These are phyloP conservation scores for Zoanthus solanderi DNA, from an alignment of 92 coral and sea anemone species.

Conservation along the genomic window DNA sequence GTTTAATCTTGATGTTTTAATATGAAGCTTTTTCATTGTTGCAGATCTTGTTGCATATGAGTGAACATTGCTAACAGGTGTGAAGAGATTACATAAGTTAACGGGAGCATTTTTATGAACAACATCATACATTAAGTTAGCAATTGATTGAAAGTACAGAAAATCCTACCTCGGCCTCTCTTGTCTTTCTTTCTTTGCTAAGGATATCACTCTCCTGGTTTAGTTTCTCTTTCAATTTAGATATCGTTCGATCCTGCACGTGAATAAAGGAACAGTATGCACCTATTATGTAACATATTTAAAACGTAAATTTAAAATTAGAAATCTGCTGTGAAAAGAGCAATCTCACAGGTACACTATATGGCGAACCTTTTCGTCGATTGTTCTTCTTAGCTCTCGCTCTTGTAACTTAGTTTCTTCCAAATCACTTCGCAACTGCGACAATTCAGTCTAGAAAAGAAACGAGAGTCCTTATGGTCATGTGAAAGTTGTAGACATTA, in stretches of 20 bases:
- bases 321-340: background rate
- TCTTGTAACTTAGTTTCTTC: slow-evolving; percentile 83
- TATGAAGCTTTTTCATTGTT: too few species aligned
- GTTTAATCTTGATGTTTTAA: too few species aligned
- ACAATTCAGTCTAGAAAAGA: slow-evolving; percentile 71
- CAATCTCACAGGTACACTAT: background rate
- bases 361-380: slow-evolving; percentile 76
- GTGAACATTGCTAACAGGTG: too few species aligned
- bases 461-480: background rate
- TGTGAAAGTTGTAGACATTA: too few species aligned
- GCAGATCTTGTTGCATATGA: too few species aligned
- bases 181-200: slow-evolving; percentile 74
- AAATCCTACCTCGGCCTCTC: slow-evolving; percentile 77
- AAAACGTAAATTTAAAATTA: background rate
- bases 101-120: too few species aligned
- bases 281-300: background rate
- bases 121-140: too few species aligned
- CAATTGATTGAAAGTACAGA: background rate
- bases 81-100: too few species aligned
- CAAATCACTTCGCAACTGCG: slow-evolving; percentile 70
- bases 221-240: slow-evolving; percentile 79
- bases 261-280: background rate
- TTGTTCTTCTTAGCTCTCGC: slow-evolving; percentile 76
- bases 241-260: slow-evolving; percentile 77
- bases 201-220: slow-evolving; percentile 74